These are phyloP conservation scores for Drosophila antonietae DNA, from an alignment of 2,888 invertebrate genomes.

Conservation along the genomic window DNA sequence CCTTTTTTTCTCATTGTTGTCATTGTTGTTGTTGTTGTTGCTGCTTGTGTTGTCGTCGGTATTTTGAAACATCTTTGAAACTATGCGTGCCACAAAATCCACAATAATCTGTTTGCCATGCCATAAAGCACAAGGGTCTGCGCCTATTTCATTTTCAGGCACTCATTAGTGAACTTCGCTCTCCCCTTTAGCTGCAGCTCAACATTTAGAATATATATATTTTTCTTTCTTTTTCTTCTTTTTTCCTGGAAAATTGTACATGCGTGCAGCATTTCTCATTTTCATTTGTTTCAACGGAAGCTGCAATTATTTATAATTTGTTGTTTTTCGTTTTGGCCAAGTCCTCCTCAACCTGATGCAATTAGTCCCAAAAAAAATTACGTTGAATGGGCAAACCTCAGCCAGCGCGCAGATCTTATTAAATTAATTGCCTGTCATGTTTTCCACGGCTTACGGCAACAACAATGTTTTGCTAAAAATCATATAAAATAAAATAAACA, in stretches of 20 bases:
- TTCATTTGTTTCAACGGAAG: slow-evolving; percentile 65
- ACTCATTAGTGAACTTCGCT: slow-evolving; percentile 70
- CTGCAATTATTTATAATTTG: slow-evolving; percentile 79
- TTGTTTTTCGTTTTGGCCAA: slow-evolving; percentile 47
- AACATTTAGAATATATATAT: slow-evolving; percentile 23
- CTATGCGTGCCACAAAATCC: slow-evolving; percentile 75
- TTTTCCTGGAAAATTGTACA: slow-evolving; percentile 70
- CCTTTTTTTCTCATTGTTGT: slow-evolving; percentile 64
- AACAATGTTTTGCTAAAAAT: slow-evolving; percentile 50
- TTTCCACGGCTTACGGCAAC: slow-evolving; percentile 50
- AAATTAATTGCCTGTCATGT: slow-evolving; percentile 78
- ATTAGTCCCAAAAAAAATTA: slow-evolving; percentile 60
- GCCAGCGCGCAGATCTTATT: slow-evolving; percentile 52
- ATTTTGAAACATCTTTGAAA: slow-evolving; percentile 76
- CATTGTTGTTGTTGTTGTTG: slow-evolving; percentile 28
- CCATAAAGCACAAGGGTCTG: slow-evolving; percentile 54
- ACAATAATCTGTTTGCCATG: slow-evolving; percentile 71
- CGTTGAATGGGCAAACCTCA: slow-evolving; percentile 51
- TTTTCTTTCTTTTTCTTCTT: background rate
- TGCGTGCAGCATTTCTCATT: slow-evolving; percentile 65
- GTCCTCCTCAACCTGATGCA: slow-evolving; percentile 51
- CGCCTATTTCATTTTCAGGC: slow-evolving; percentile 27
- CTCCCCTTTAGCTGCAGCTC: slow-evolving; percentile 4
- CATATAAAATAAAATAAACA: slow-evolving; percentile 49
- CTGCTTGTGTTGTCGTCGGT: slow-evolving; percentile 60